Base-by-base conservation (phyloP, 2,797 vertebrate species). In the Coilia nasus region DNA sequence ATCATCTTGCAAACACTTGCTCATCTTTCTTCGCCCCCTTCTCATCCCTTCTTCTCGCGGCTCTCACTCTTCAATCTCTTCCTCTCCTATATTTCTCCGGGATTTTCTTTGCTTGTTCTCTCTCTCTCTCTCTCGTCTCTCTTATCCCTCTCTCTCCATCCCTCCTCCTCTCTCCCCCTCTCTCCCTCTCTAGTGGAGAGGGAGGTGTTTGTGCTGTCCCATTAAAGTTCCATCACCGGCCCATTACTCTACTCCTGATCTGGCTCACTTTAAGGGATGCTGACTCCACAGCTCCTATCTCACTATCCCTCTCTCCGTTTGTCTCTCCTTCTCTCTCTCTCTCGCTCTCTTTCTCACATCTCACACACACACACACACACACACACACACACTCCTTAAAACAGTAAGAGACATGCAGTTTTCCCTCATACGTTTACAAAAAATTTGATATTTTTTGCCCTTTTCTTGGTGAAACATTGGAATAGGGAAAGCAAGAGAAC, bases 141-240 rank as follows among this genome's bases (percentile, higher is more conserved):
- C n/a, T 56, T 17, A 67, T 62, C 31, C 41, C 86, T 75, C 50
- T 19, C 83, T 56, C 81, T 85, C 80, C 47, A 62, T 71, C 21
- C 71, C 80, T 47, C 82, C 81, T 57, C 71, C 82, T 9, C 82
- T 83, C 64, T 23, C 81, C 35, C 35, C 31, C 23, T 35, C 50
- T 83, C 82, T 81, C 12, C 80, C 87, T 44, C 60, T 23, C 60
- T 47, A 47, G 46, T 47, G 10, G 54, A 17, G n/a, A 25, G 28
- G 64, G 14, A 71, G 25, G 28, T 31, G 64, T 67, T 67, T 23
- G 28, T 23, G 25, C 14, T 71, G 64, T 28, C 64, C 64, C 14
- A 71, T 71, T 71, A 71, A 71, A 71, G 28, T 28, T 71, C 64
- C 64, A 71, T 71, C 64, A 71, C 3, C 3, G 28, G 23, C 14